phyloP scores from a whole-genome alignment of 2,113 vertebrate species.

The Ptychochromis oligacanthus region DNA sequence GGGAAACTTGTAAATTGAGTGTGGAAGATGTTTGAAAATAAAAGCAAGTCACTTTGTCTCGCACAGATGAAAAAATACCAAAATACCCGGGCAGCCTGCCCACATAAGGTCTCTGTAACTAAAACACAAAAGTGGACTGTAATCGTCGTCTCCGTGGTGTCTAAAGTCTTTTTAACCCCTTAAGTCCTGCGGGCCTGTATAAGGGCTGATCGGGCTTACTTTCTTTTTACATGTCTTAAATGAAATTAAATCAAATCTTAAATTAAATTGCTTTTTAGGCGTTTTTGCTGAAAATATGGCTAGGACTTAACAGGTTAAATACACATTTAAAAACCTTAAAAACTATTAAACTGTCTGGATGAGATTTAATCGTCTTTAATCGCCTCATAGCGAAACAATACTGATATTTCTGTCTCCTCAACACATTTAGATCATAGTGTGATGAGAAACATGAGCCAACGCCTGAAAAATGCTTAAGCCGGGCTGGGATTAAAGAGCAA shows the following conservation, averaged over 20 bases:
- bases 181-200: too few species aligned
- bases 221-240: too few species aligned
- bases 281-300: too few species aligned
- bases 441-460: not conserved
- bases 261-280: too few species aligned
- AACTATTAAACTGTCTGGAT: not conserved
- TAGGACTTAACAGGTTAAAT: too few species aligned
- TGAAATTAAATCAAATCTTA: too few species aligned
- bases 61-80: not conserved
- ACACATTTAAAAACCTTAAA: not conserved
- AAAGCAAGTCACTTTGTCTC: not conserved
- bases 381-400: not conserved
- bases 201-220: too few species aligned
- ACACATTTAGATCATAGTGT: not conserved
- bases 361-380: not conserved
- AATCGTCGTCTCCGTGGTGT: too few species aligned
- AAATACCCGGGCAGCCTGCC: too few species aligned
- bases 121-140: too few species aligned
- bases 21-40: not conserved
- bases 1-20: not conserved
- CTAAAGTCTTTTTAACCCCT: too few species aligned
- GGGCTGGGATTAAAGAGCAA: not conserved
- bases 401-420: fast-evolving
- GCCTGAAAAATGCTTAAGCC: not conserved
- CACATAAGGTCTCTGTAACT: too few species aligned